These are phyloP conservation scores for Sebastes vulpes DNA, from an alignment of 2,797 vertebrate genomes.

Conservation along the genomic window DNA sequence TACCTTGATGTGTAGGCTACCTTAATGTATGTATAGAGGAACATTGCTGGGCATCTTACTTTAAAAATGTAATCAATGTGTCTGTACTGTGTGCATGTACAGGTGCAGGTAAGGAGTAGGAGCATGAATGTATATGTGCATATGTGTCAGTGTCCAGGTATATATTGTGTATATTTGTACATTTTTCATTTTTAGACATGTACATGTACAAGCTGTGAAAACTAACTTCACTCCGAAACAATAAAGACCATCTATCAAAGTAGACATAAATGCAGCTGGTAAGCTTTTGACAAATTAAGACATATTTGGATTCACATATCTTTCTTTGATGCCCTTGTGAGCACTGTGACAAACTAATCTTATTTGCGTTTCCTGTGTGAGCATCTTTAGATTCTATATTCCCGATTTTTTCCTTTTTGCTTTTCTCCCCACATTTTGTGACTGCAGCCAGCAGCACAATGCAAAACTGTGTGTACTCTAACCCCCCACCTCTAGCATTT, in stretches of 20 bases:
- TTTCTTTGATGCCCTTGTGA: neutral
- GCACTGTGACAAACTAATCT: constrained; percentile 11
- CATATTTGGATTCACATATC: neutral
- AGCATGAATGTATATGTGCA: neutral
- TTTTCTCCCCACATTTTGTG: neutral
- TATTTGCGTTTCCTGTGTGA: neutral
- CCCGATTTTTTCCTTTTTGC: neutral
- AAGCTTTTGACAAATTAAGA: constrained; percentile 1
- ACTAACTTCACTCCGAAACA: neutral
- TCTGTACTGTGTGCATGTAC: no score
- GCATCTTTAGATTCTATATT: constrained; percentile 15
- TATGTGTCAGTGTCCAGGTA: neutral
- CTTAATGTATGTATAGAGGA: no score
- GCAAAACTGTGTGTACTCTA: constrained; percentile 48
- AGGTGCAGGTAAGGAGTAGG: no score
- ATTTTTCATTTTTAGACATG: neutral
- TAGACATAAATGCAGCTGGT: neutral
- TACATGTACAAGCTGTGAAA: neutral
- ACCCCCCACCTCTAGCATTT: constrained; percentile 55
- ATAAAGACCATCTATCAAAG: neutral
- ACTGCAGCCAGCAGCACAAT: constrained; percentile 39
- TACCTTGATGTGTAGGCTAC: no score
- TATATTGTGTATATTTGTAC: neutral
- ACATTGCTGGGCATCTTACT: no score
- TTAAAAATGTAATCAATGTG: no score